These are phyloP conservation scores for Romanogobio albipinnatus DNA, from an alignment of 2,113 vertebrate genomes.

Conservation along the genomic window DNA sequence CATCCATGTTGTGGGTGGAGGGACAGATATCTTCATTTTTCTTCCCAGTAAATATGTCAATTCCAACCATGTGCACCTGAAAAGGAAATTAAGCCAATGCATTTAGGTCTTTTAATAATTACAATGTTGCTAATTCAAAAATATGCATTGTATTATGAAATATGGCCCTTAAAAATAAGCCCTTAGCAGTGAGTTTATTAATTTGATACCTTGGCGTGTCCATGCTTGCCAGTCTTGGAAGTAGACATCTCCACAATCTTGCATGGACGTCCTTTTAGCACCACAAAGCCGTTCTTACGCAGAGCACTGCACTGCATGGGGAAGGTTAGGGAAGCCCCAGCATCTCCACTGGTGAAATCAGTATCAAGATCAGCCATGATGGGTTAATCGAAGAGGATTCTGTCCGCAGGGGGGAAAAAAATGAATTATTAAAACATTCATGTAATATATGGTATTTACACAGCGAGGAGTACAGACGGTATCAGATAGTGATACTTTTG, in stretches of 20 bases:
- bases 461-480: not conserved
- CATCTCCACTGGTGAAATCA: conserved; percentile 80
- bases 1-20: conserved; percentile 96
- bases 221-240: conserved; percentile 95
- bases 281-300: conserved; percentile 90
- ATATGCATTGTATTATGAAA: not conserved
- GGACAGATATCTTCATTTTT: conserved; percentile 95
- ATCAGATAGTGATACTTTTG: no score
- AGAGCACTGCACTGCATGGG: conserved; percentile 90
- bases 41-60: conserved; percentile 92
- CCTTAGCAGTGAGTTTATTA: not conserved
- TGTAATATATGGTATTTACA: not conserved
- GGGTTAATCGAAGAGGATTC: conserved; percentile 37
- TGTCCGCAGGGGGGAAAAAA: not conserved
- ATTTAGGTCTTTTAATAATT: not conserved
- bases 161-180: not conserved
- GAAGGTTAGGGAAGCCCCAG: conserved; percentile 86
- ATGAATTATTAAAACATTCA: no score
- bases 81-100: not conserved
- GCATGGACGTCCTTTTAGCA: conserved; percentile 88
- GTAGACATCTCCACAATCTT: conserved; percentile 95
- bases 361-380: conserved; percentile 82
- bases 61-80: conserved; percentile 90
- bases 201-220: conserved; percentile 86
- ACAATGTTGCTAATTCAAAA: not conserved